Evolutionary conservation across 2,888 invertebrate species (phyloP), one percentile per base, ranked within the genome.

Genomic region (Ctena decussata): DNA sequence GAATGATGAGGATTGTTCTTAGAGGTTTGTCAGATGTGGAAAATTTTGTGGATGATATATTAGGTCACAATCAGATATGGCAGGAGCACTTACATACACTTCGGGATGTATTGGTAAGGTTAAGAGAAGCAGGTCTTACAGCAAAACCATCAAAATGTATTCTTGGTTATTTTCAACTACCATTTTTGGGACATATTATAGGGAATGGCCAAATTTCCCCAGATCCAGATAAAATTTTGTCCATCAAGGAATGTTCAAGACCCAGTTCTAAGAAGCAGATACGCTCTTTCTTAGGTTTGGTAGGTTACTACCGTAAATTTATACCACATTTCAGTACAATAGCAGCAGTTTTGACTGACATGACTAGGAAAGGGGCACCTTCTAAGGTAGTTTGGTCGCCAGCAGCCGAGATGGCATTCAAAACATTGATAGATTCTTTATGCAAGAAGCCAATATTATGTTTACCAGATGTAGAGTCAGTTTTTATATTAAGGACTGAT

Each of bases 311-410:
- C 46, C 1, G 72, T 12, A 75, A 79, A 46, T 80, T 76, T 37
- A 77, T 86, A 21, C 83, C 77, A 0, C 69, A 83, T 41, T 82
- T 87, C 57, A 32, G 73, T n/a, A 32, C 53, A 3, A 53, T 84
- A 18, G 71, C 82, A 15, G 75, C 78, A 5, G 84, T 80, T 15
- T 41, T 88, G 32, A 84, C 84, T 15, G 83, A 77, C 27, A 11
- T 78, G 3, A 78, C 80, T 0, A 74, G 72, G 46, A 91, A 90
- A 70, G 77, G 79, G 32, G 6, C 30, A 8, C 60, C 72, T 3
- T 65, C 73, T 32, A 72, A 75, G 21, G 84, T 92, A 30, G 6
- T 41, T 5, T 91, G 92, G 92, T 70, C 39, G 0, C 46, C 44
- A 18, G 53, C 44, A 11, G 32, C 30, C n/a, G 76, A 85, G n/a